Conservation (phyloP, 53 echinoderm and acorn worm species). For the Echinometra lucunter region DNA sequence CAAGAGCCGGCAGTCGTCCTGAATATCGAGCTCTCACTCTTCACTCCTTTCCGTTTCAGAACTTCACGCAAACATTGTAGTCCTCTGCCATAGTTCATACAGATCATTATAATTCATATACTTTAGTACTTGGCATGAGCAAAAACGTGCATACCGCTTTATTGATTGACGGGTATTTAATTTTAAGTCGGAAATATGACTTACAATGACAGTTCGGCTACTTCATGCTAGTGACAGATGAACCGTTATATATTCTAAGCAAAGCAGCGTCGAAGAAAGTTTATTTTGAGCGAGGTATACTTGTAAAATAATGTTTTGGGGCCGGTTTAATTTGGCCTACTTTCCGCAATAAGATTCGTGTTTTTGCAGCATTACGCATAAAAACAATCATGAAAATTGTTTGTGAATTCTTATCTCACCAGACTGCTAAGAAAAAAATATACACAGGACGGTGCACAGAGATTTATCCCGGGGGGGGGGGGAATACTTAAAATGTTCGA, state of each 20-base stretch:
- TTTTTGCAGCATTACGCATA: too few species aligned
- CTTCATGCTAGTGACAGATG: neutral
- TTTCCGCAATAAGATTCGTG: too few species aligned
- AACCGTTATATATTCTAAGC: neutral
- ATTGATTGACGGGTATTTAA: neutral
- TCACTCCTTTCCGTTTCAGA: neutral
- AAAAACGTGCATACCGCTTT: neutral
- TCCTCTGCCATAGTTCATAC: neutral
- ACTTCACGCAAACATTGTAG: neutral
- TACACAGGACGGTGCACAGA: too few species aligned
- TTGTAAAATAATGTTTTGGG: too few species aligned
- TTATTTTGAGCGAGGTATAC: neutral
- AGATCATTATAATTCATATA: neutral
- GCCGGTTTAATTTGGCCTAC: too few species aligned
- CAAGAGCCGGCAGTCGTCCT: neutral
- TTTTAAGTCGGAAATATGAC: slow-evolving; percentile 33
- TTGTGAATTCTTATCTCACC: too few species aligned
- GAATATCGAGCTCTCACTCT: neutral
- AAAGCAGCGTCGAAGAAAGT: neutral
- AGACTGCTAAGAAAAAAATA: too few species aligned
- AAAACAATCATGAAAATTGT: too few species aligned
- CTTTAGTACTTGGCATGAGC: neutral
- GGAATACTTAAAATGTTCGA: too few species aligned
- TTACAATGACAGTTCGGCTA: neutral
- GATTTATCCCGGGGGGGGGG: too few species aligned